Conservation (phyloP, 1,140 invertebrate species). For the Trypoxylus dichotomus region DNA sequence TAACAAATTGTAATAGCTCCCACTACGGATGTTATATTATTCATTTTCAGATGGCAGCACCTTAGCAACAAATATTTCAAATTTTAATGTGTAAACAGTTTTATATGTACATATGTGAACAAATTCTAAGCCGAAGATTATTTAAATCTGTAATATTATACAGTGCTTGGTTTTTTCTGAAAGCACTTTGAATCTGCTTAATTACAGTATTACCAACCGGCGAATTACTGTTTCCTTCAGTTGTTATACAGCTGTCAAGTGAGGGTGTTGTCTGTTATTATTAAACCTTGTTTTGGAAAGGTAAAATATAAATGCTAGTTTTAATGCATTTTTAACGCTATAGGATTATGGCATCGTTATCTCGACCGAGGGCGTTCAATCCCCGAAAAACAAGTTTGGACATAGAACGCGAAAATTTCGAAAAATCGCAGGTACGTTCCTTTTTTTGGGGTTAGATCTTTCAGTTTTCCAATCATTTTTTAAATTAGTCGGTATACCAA, state of each 20-base stretch:
- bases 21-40: neutral
- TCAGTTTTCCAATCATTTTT: neutral
- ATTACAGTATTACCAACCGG: neutral
- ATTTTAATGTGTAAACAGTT: neutral
- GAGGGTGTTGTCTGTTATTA: constrained; percentile 17
- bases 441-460: neutral
- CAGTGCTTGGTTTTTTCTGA: neutral
- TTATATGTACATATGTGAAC: neutral
- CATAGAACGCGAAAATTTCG: constrained; percentile 73
- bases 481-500: neutral
- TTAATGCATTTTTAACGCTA: neutral
- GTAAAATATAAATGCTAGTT: constrained; percentile 4
- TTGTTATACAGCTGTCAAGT: constrained; percentile 19
- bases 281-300: neutral
- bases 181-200: neutral
- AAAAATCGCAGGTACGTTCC: constrained; percentile 71
- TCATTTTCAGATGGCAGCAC: neutral
- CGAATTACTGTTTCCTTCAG: neutral
- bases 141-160: neutral
- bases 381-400: constrained; percentile 73
- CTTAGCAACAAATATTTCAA: neutral
- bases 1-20: too few relatives aligned
- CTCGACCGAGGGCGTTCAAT: constrained; percentile 70
- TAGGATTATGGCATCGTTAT: constrained; percentile 69
- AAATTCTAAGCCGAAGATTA: neutral